Evolutionary conservation across 2,113 vertebrate genomes (phyloP).

Genomic region (Stegostoma tigrinum): DNA sequence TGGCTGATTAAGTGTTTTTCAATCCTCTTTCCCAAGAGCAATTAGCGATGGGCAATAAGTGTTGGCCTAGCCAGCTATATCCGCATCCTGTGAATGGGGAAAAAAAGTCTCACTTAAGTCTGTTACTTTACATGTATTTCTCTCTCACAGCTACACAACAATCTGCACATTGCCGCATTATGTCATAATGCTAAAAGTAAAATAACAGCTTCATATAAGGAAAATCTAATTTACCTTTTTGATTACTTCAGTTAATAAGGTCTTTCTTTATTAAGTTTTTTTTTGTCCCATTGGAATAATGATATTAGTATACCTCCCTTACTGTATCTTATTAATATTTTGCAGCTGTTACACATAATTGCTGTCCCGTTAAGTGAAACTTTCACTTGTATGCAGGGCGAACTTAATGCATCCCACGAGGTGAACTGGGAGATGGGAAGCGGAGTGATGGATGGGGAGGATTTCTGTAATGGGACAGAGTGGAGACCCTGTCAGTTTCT

Average conservation of each 20-base stretch:
- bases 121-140: not conserved
- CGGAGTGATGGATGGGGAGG: too few species aligned
- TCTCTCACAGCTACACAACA: not conserved
- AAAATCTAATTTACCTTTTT: not conserved
- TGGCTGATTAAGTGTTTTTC: not conserved
- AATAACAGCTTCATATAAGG: not conserved
- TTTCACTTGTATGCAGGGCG: not conserved
- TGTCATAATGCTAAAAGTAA: not conserved
- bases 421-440: not conserved
- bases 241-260: not conserved
- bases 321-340: not conserved
- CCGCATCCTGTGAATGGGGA: too few species aligned
- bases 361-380: not conserved
- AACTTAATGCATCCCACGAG: not conserved
- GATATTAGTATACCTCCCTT: not conserved
- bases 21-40: not conserved
- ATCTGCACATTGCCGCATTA: not conserved
- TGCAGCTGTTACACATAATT: not conserved
- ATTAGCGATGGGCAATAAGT: too few species aligned
- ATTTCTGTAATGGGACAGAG: too few species aligned
- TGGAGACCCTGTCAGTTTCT: not conserved
- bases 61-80: too few species aligned
- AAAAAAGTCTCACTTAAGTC: not conserved
- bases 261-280: not conserved
- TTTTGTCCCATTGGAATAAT: not conserved